A percentile compares a stretch with the other conserved stretches of the same genome.
Evolutionary conservation across 1,140 invertebrate species (phyloP).

Genomic region (Tribolium madens): DNA sequence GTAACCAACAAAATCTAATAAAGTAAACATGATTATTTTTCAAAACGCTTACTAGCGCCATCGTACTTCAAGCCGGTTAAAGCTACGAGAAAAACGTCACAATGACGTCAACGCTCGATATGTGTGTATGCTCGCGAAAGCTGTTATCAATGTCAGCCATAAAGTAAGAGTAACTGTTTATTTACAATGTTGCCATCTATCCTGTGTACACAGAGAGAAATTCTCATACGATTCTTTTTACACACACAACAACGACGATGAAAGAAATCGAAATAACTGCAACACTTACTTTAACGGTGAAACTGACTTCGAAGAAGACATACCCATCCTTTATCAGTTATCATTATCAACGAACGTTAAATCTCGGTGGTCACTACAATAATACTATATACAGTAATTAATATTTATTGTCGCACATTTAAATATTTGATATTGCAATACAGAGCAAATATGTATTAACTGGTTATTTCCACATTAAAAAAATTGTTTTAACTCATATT

Average conservation of each 20-base stretch:
- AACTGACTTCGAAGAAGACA: not conserved
- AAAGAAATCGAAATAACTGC: constrained; percentile 14
- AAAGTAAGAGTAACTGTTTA: constrained; percentile 49
- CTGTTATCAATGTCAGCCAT: constrained; percentile 48
- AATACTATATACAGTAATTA: not conserved
- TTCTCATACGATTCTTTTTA: constrained; percentile 21
- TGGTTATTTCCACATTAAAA: not conserved
- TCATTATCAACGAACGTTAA: not conserved
- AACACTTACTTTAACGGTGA: constrained; percentile 28
- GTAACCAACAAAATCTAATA: not conserved
- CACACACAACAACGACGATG: not conserved
- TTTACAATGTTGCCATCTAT: constrained; percentile 42
- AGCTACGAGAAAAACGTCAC: constrained; percentile 18
- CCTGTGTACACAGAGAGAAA: constrained; percentile 22
- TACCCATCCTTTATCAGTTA: not conserved
- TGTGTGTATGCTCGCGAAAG: constrained; percentile 21
- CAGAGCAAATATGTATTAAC: not conserved
- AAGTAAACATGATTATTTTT: constrained; percentile 1
- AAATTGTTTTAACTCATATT: not conserved
- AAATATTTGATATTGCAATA: not conserved
- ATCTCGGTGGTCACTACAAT: too few relatives aligned
- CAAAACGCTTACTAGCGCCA: constrained; percentile 1
- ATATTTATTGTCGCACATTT: not conserved
- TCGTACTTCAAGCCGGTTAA: not conserved
- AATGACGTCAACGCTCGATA: constrained; percentile 44